Conservation (phyloP, 2,888 invertebrate species). For the Syrphus vitripennis region DNA sequence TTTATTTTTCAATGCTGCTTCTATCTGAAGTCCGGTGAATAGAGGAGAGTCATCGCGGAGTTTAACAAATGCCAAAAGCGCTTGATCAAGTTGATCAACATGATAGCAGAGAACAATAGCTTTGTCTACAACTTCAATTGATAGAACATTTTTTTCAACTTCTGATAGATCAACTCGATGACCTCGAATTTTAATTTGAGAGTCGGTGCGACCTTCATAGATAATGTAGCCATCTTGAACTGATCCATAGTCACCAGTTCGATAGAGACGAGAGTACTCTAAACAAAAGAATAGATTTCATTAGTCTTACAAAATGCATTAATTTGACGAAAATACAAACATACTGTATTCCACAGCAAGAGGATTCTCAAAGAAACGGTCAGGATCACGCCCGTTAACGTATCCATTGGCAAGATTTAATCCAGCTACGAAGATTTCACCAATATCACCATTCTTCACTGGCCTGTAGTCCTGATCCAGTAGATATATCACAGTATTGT, state of each 20-base stretch:
- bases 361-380: slow-evolving; percentile 89
- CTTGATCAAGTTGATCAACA: slow-evolving; percentile 87
- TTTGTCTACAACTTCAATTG: slow-evolving; percentile 87
- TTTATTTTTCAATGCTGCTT: slow-evolving; percentile 84
- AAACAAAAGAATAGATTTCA: slow-evolving; percentile 15
- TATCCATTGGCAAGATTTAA: slow-evolving; percentile 91
- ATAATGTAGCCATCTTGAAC: slow-evolving; percentile 85
- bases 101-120: slow-evolving; percentile 91
- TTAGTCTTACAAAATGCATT: no score
- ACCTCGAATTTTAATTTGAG: slow-evolving; percentile 93
- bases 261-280: slow-evolving; percentile 89
- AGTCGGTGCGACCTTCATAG: slow-evolving; percentile 92
- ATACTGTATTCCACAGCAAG: slow-evolving; percentile 85
- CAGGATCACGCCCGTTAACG: slow-evolving; percentile 87
- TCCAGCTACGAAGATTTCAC: slow-evolving; percentile 92
- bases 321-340: slow-evolving; percentile 40
- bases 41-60: slow-evolving; percentile 81
- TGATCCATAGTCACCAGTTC: slow-evolving; percentile 92
- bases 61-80: slow-evolving; percentile 87
- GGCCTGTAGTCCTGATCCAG: slow-evolving; percentile 88
- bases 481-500: slow-evolving; percentile 91
- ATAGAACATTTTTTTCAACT: slow-evolving; percentile 88
- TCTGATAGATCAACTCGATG: slow-evolving; percentile 93
- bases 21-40: slow-evolving; percentile 84
- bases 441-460: slow-evolving; percentile 88